Evolutionary conservation across 2,888 invertebrate genomes (phyloP), one percentile per base, ranked within the genome.

Genomic region (Cataglyphis cursor): DNA sequence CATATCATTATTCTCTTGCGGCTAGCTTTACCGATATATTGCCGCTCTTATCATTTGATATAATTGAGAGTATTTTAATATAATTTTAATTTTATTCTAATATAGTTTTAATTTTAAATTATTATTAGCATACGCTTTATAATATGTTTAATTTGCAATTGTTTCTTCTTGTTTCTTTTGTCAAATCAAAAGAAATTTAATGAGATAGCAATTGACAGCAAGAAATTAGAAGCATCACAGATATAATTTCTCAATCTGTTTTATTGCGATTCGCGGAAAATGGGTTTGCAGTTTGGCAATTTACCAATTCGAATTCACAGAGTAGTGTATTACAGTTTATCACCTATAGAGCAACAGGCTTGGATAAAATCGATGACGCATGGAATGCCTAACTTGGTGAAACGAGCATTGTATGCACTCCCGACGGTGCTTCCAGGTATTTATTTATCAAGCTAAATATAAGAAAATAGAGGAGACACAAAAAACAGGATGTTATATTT

Each of bases 301-400:
- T 82, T 92, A 21, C 92, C 92, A 9, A 38, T 92, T 81, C 90
- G 83, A 41, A 87, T 92, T 81, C 88, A 90, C 57, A 85, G 87
- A 51, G 41, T 92, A 3, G 57, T 85, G 0, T 90, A 84, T 59
- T 91, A 88, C 41, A 76, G 65, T 1, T 72, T 91, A 21, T 85
- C 89, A 15, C 82, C 88, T 0, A 81, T 38, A 12, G 88, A 91
- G 66, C 90, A 92, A 76, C 87, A 75, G 12, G 24, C 82, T 57
- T 92, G 90, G 90, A 76, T 35, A 2, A 78, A 89, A 72, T 74
- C 83, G 1, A n/a, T 91, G 51, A 84, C 87, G 18, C 81, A 76
- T 3, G 84, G 82, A 0, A 1, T 87, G 48, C 89, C 89, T n/a
- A 89, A 87, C 83, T 10, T 86, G 0, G 21, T 81, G 0, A 80